Evolutionary conservation across 2,888 invertebrate genomes (phyloP), one percentile per base, ranked within the genome.

Genomic region (Proisotoma minuta): DNA sequence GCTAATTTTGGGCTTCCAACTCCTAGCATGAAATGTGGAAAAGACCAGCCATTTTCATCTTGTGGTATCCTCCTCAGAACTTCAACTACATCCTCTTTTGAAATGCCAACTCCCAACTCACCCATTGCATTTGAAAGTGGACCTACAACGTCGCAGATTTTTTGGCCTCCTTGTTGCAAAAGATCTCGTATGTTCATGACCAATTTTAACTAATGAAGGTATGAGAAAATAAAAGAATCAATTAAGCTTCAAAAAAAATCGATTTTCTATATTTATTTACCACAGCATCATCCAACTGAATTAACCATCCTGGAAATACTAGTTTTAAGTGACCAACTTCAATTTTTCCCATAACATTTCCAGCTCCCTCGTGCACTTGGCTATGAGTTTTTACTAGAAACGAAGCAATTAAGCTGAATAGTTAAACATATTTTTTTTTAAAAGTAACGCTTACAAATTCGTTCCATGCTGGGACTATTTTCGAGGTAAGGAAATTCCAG

Each of bases 21-120:
- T 29, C 59, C 65, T 40, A 66, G 66, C 70, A 70, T 68, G 28
- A 70, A 70, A 49, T 70, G 70, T 2, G 70, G 63, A 40, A 70
- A 70, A 5, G 68, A 68, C 48, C 54, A 66, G n/a, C 62, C 61
- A 10, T 62, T 62, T 24, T 57, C 34, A 8, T 40, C 20, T 12
- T 28, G 50, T 0, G 70, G 70, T 15, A 65, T 56, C 53, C 58
- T 34, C 47, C 64, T 52, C 23, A 70, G 24, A 0, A 68, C 58
- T 50, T 66, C 58, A 8, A 47, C 49, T 3, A 68, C 56, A 27
- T 62, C 62, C n/a, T 26, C 29, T 18, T 56, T 48, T 1, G 56
- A 52, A 1, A 70, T 53, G 1, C 34, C 52, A 1, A 50, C 22
- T 2, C 50, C 63, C 23, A 66, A 43, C 15, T 56, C 60, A 4